These are phyloP conservation scores for Branchellion lobata DNA, from an alignment of 2,888 invertebrate genomes.

Conservation along the genomic window DNA sequence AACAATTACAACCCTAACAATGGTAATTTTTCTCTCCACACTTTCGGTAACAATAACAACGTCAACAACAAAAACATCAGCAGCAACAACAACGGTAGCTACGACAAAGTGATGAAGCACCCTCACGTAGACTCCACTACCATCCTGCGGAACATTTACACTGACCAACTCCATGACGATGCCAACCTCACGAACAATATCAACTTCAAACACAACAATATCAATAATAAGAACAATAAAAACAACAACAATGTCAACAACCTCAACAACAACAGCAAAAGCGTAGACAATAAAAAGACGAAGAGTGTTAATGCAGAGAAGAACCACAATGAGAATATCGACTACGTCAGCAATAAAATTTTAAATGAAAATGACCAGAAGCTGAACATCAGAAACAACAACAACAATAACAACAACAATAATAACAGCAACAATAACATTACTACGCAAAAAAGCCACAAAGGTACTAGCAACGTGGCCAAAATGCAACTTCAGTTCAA, in stretches of 20 bases:
- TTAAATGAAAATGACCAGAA: neutral
- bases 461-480: too few species aligned
- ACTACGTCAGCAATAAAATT: neutral
- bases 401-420: neutral
- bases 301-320: neutral
- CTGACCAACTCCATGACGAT: too few species aligned
- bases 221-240: neutral
- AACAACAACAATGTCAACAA: neutral
- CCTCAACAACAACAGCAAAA: neutral
- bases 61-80: neutral
- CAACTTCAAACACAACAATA: neutral
- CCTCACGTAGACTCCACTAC: neutral
- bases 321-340: neutral
- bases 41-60: neutral
- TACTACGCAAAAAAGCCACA: too few species aligned
- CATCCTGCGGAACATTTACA: too few species aligned
- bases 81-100: neutral
- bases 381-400: neutral
- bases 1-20: neutral
- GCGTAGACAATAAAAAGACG: neutral
- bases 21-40: neutral
- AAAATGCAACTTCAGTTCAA: too few species aligned
- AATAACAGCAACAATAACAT: neutral
- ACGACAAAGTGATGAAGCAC: neutral
- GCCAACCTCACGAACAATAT: neutral